These are phyloP conservation scores for Cylindroiulus punctatus DNA, from an alignment of 2,888 invertebrate species.

Conservation along the genomic window DNA sequence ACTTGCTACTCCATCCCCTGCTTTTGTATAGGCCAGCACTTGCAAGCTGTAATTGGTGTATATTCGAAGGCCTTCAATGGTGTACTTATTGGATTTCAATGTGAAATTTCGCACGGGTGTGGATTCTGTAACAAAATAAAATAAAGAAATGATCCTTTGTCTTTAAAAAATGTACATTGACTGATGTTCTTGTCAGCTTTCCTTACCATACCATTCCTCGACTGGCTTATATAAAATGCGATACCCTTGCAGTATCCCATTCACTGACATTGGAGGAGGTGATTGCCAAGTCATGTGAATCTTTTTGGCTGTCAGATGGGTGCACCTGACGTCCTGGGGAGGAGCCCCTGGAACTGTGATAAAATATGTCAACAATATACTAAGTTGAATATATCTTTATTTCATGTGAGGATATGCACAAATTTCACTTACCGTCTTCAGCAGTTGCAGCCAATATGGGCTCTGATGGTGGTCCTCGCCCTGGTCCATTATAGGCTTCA, in stretches of 20 bases:
- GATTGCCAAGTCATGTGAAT: slow-evolving; percentile 67
- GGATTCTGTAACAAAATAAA: background rate
- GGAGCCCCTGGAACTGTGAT: slow-evolving; percentile 67
- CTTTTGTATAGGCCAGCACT: slow-evolving; percentile 92
- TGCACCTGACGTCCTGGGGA: slow-evolving; percentile 66
- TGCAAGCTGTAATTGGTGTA: slow-evolving; percentile 98
- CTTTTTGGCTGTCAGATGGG: slow-evolving; percentile 65
- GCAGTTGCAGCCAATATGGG: slow-evolving; percentile 65
- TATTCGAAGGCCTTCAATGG: slow-evolving; percentile 91
- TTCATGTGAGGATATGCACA: background rate
- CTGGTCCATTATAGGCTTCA: slow-evolving; percentile 65
- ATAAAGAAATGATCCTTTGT: too few relatives aligned
- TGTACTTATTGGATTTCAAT: slow-evolving; percentile 63
- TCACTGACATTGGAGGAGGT: slow-evolving; percentile 65
- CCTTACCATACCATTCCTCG: slow-evolving; percentile 60
- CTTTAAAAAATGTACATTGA: too few relatives aligned
- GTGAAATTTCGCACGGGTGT: background rate
- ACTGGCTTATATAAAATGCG: slow-evolving; percentile 75
- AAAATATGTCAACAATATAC: background rate
- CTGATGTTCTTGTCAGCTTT: too few relatives aligned
- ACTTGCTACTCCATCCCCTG: slow-evolving; percentile 92
- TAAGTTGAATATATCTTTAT: slow-evolving; percentile 19
- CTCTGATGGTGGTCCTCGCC: slow-evolving; percentile 64
- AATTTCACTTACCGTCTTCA: slow-evolving; percentile 65
- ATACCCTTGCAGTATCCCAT: slow-evolving; percentile 74